Evolutionary conservation across 2,797 vertebrate genomes (phyloP).

Genomic region (Lindbergichthys nudifrons): DNA sequence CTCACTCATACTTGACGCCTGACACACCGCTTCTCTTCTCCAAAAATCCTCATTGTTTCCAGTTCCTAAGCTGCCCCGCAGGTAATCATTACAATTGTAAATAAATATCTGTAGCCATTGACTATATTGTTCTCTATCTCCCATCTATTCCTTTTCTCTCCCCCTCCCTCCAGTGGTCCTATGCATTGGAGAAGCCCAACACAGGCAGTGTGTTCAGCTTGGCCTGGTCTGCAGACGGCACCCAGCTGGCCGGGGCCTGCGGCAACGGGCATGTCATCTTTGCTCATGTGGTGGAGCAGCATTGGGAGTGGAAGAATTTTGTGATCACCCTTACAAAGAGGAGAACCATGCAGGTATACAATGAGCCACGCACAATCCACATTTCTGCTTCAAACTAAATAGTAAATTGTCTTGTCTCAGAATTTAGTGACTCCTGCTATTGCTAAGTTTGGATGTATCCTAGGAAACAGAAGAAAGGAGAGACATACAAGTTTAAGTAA

Average conservation of each 20-base stretch:
- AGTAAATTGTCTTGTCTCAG: neutral
- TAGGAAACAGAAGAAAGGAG: neutral
- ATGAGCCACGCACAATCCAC: neutral
- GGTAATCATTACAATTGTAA: slow-evolving; percentile 50
- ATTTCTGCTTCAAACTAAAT: neutral
- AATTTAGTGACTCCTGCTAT: neutral
- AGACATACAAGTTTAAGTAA: neutral
- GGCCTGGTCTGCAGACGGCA: slow-evolving; percentile 94
- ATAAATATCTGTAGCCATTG: slow-evolving; percentile 47
- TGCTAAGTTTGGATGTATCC: neutral
- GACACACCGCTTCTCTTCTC: slow-evolving; percentile 23
- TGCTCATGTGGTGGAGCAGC: slow-evolving; percentile 95
- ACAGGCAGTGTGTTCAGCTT: slow-evolving; percentile 94
- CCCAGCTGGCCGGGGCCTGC: slow-evolving; percentile 94
- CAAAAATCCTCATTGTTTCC: slow-evolving; percentile 43
- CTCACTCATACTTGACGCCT: slow-evolving; percentile 24
- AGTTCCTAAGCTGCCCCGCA: slow-evolving; percentile 20
- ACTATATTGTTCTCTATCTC: slow-evolving; percentile 25
- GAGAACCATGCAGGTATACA: slow-evolving; percentile 93
- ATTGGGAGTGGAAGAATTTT: slow-evolving; percentile 97
- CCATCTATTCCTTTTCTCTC: neutral
- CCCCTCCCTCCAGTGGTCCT: slow-evolving; percentile 89
- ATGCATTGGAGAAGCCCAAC: slow-evolving; percentile 95
- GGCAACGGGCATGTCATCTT: slow-evolving; percentile 97
- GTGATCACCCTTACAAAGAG: slow-evolving; percentile 93